These are phyloP conservation scores for Dicranocentrus wangi DNA, from an alignment of 2,888 invertebrate genomes.

Conservation along the genomic window DNA sequence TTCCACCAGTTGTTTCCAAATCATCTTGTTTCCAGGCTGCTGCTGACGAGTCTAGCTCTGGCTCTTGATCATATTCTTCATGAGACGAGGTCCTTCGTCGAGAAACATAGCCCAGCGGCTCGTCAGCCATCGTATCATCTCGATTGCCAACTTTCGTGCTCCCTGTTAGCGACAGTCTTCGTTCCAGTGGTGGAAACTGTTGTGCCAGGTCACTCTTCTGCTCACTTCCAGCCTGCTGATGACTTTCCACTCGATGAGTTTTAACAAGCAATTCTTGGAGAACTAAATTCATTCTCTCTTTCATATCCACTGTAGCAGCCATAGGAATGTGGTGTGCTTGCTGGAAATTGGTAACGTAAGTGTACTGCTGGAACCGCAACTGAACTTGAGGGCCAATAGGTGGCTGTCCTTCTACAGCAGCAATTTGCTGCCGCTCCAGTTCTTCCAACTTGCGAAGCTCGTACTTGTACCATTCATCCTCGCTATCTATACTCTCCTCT, in stretches of 20 bases:
- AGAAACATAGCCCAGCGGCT: conserved; percentile 73
- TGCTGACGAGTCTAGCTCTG: conserved; percentile 45
- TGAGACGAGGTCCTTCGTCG: conserved; percentile 70
- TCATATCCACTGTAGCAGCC: conserved; percentile 79
- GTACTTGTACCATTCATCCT: conserved; percentile 95
- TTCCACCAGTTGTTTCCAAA: conserved; percentile 52
- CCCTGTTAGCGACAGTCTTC: conserved; percentile 71
- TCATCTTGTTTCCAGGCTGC: conserved; percentile 63
- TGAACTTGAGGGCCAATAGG: conserved; percentile 65
- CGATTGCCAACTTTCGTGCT: conserved; percentile 64
- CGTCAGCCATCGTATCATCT: conserved; percentile 72
- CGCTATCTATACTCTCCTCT: conserved; percentile 93
- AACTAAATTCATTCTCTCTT: conserved; percentile 87
- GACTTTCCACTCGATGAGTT: conserved; percentile 75
- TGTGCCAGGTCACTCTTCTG: conserved; percentile 60
- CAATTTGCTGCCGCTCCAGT: conserved; percentile 80
- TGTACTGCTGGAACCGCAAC: conserved; percentile 68
- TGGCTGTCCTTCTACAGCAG: conserved; percentile 69
- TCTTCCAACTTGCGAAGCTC: conserved; percentile 90
- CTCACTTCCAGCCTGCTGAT: conserved; percentile 48
- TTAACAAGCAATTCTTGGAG: conserved; percentile 84
- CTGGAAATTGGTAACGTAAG: conserved; percentile 60
- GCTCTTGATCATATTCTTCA: conserved; percentile 68
- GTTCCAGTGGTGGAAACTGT: conserved; percentile 59
- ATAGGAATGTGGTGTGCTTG: conserved; percentile 68